Percentiles rank a stretch among this genome's conserved stretches.
These are phyloP conservation scores for Thumatha senex DNA, from an alignment of 2,888 invertebrate species.

Conservation along the genomic window DNA sequence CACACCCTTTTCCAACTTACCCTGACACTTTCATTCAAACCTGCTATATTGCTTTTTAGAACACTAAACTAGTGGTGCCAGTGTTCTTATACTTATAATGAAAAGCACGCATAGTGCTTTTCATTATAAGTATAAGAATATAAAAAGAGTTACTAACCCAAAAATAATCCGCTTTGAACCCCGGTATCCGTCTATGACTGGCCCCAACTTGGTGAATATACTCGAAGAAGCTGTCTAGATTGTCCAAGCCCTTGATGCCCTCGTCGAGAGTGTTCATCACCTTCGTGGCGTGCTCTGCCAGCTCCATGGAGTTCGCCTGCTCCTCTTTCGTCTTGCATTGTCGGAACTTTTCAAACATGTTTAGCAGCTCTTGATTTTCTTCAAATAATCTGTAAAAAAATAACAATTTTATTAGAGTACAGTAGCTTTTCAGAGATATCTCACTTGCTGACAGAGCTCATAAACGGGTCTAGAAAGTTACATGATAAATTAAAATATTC, in stretches of 20 bases:
- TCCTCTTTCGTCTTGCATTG: constrained; percentile 91
- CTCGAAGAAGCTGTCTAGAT: constrained; percentile 92
- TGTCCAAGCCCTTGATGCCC: constrained; percentile 93
- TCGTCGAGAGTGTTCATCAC: constrained; percentile 96
- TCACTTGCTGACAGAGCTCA: too few species aligned
- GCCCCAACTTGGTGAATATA: constrained; percentile 93
- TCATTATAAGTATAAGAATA: too few species aligned
- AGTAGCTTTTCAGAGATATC: too few species aligned
- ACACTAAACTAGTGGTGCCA: too few species aligned
- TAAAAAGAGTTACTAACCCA: constrained; percentile 86
- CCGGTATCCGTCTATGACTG: constrained; percentile 92
- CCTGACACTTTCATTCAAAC: too few species aligned
- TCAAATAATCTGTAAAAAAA: constrained; percentile 89
- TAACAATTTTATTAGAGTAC: neutral
- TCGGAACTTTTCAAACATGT: constrained; percentile 92
- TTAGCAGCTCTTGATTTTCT: constrained; percentile 90
- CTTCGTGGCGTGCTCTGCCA: constrained; percentile 93
- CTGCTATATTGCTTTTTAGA: too few species aligned
- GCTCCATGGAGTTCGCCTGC: constrained; percentile 90
- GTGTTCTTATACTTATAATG: too few species aligned
- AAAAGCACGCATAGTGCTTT: too few species aligned
- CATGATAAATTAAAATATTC: too few species aligned
- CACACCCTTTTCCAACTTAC: too few species aligned
- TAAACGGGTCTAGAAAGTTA: too few species aligned
- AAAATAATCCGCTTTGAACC: constrained; percentile 94